These are phyloP conservation scores for Syngnathus rostellatus DNA, from an alignment of 2,797 vertebrate genomes.

Conservation along the genomic window DNA sequence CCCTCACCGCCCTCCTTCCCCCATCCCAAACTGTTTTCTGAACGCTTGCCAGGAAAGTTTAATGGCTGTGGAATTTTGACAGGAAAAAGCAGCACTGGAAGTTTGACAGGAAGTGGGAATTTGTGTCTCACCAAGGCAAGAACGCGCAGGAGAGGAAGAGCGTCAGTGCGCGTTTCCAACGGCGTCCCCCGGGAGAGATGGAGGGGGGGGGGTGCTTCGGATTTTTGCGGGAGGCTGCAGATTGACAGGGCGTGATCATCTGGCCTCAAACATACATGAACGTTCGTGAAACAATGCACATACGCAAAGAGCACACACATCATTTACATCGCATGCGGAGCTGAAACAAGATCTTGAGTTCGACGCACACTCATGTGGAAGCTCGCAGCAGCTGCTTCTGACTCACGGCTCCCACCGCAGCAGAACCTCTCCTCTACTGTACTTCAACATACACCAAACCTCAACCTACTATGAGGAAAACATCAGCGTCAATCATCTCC, in stretches of 20 bases:
- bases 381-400: constrained; percentile 58
- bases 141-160: constrained; percentile 65
- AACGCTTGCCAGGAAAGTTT: constrained; percentile 87
- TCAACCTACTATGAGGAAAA: not conserved
- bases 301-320: constrained; percentile 26
- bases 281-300: constrained; percentile 45
- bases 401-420: constrained; percentile 37
- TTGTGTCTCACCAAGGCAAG: constrained; percentile 73
- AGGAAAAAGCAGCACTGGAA: constrained; percentile 82
- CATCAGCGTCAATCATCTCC: constrained; percentile 6
- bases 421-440: constrained; percentile 8
- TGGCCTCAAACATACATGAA: constrained; percentile 47
- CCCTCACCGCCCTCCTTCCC: constrained; percentile 5
- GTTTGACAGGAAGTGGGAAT: constrained; percentile 86
- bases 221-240: constrained; percentile 55
- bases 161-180: constrained; percentile 72
- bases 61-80: constrained; percentile 94
- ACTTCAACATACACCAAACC: not conserved
- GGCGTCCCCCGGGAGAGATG: constrained; percentile 34
- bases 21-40: constrained; percentile 53
- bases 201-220: constrained; percentile 14
- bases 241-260: constrained; percentile 51
- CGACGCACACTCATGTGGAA: constrained; percentile 19
- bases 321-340: constrained; percentile 33
- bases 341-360: constrained; percentile 32